These are phyloP conservation scores for Ctenochaetus hawaiiensis DNA, from an alignment of 2,797 vertebrate genomes.

Conservation along the genomic window DNA sequence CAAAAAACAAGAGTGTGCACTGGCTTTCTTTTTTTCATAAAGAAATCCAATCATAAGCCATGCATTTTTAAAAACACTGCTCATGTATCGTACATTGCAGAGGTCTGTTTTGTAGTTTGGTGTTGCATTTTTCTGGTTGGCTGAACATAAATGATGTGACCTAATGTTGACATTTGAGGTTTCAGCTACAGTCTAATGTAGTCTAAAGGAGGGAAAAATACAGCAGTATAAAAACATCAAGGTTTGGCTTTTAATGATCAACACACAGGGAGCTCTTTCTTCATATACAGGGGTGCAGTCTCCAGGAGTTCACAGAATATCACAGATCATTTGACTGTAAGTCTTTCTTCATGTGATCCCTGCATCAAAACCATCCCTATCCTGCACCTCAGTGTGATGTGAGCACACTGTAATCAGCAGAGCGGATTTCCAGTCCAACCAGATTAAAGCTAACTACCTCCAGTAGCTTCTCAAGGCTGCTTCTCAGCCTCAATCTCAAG, in stretches of 20 bases:
- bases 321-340: not conserved
- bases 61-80: not conserved
- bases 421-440: conserved; percentile 48
- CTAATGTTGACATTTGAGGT: conserved; percentile 41
- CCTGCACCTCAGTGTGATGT: conserved; percentile 35
- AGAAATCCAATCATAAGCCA: not conserved
- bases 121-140: conserved; percentile 26
- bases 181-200: conserved; percentile 8
- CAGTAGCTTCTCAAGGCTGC: conserved; percentile 35
- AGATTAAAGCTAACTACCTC: conserved; percentile 65
- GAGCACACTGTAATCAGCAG: conserved; percentile 35
- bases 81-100: not conserved
- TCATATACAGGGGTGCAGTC: not conserved
- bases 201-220: conserved; percentile 11
- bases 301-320: not conserved
- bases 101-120: conserved; percentile 27
- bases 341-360: not conserved
- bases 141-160: conserved; percentile 27
- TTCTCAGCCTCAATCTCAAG: conserved; percentile 48
- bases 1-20: not conserved
- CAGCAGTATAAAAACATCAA: not conserved
- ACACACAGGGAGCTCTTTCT: too few species aligned
- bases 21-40: not conserved
- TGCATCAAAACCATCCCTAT: conserved; percentile 13
- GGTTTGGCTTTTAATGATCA: not conserved